Percentiles rank a stretch among this genome's conserved stretches.
Conservation (phyloP, 2,797 vertebrate genomes). For the Scomberomorus guttatus region DNA sequence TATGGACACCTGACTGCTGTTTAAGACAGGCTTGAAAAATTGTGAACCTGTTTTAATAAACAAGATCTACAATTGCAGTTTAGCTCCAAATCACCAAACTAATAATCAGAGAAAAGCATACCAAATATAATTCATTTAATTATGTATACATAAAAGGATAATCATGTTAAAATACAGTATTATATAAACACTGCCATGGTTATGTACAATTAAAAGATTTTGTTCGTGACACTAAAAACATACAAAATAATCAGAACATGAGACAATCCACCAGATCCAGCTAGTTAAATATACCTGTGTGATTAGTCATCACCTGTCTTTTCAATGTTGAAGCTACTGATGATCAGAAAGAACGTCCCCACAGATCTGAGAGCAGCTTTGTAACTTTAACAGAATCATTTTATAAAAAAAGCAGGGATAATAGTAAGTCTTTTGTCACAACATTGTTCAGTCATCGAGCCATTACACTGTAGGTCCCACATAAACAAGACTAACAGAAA, state of each 20-base stretch:
- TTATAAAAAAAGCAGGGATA: not conserved
- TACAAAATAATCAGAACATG: slow-evolving; percentile 11
- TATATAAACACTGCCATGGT: slow-evolving; percentile 53
- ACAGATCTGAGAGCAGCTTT: slow-evolving; percentile 18
- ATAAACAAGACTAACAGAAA: not conserved
- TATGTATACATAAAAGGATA: slow-evolving; percentile 16
- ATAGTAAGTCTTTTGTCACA: not conserved
- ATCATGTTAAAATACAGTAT: slow-evolving; percentile 54
- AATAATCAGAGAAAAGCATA: slow-evolving; percentile 8
- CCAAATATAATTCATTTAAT: slow-evolving; percentile 60
- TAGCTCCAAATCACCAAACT: not conserved
- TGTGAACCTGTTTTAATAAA: no score
- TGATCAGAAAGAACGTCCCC: not conserved
- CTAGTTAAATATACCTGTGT: not conserved
- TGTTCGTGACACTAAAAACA: slow-evolving; percentile 36
- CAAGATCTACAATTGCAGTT: not conserved
- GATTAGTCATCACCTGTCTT: not conserved
- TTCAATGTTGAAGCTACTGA: not conserved
- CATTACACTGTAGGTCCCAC: not conserved
- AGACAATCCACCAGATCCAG: not conserved
- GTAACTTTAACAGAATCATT: not conserved
- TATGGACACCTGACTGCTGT: no score
- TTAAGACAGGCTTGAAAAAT: no score
- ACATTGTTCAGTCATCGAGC: slow-evolving; percentile 37
- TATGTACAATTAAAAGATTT: slow-evolving; percentile 46